phyloP scores from a whole-genome alignment of 2,113 vertebrate species.

The Ia io region DNA sequence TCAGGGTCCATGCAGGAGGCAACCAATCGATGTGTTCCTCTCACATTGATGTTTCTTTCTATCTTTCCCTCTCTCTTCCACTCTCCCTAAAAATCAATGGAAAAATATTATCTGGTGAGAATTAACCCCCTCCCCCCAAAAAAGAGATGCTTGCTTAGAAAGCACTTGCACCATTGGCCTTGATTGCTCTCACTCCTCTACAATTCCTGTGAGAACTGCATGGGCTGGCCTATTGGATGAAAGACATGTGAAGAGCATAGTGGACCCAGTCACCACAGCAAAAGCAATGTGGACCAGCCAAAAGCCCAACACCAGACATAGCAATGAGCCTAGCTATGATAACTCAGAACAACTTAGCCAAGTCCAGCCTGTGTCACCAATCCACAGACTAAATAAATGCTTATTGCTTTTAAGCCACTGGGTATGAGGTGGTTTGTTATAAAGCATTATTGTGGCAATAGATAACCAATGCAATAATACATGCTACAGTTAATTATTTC shows the following conservation, averaged over 20 bases:
- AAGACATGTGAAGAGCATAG: background rate
- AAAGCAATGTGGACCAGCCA: background rate
- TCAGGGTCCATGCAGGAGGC: too few relatives aligned
- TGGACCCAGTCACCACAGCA: background rate
- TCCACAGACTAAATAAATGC: background rate
- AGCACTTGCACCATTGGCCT: background rate
- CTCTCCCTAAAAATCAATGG: too few relatives aligned
- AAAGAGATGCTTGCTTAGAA: background rate
- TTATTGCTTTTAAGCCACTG: background rate
- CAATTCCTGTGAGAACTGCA: background rate
- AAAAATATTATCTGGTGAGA: too few relatives aligned
- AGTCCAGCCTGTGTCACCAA: background rate
- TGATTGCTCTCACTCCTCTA: background rate
- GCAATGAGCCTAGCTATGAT: background rate
- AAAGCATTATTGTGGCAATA: background rate
- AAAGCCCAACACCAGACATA: background rate
- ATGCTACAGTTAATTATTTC: background rate
- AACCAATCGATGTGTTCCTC: too few relatives aligned
- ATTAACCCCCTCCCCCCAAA: too few relatives aligned
- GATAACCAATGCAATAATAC: background rate
- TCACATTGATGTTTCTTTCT: too few relatives aligned
- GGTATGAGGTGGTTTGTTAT: background rate
- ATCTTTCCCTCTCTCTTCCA: too few relatives aligned
- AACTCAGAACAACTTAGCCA: background rate
- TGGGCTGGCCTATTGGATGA: background rate